These are phyloP conservation scores for Idaea dimidiata DNA, from an alignment of 2,888 invertebrate species.

Conservation along the genomic window DNA sequence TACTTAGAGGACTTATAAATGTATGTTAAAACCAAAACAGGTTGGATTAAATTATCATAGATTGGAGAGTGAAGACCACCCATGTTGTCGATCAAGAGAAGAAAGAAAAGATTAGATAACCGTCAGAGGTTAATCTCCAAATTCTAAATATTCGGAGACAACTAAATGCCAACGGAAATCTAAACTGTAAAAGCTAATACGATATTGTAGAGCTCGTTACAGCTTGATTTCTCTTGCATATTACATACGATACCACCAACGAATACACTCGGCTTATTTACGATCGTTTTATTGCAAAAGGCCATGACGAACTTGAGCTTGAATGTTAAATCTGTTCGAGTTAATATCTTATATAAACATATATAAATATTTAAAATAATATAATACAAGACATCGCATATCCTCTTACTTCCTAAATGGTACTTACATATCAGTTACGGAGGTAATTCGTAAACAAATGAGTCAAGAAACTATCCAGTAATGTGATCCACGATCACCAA, in stretches of 20 bases:
- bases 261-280: not conserved
- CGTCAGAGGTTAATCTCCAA: not conserved
- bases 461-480: slow-evolving; percentile 26
- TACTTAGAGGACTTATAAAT: not conserved
- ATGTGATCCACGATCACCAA: slow-evolving; percentile 27
- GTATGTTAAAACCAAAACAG: not conserved
- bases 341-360: slow-evolving; percentile 7
- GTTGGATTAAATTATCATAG: not conserved
- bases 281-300: not conserved
- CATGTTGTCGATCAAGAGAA: not conserved
- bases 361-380: slow-evolving; percentile 11
- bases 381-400: slow-evolving; percentile 10
- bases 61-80: not conserved
- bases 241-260: not conserved
- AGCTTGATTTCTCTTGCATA: not conserved
- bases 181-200: not conserved
- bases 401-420: slow-evolving; percentile 24
- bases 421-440: slow-evolving; percentile 31
- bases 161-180: not conserved
- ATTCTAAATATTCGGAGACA: not conserved
- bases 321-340: not conserved
- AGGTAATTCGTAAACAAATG: slow-evolving; percentile 30
- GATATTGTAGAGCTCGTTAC: not conserved
- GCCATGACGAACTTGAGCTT: not conserved
- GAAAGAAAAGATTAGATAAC: not conserved